Conservation (phyloP, 2,888 invertebrate species). For the Harmothoe impar region DNA sequence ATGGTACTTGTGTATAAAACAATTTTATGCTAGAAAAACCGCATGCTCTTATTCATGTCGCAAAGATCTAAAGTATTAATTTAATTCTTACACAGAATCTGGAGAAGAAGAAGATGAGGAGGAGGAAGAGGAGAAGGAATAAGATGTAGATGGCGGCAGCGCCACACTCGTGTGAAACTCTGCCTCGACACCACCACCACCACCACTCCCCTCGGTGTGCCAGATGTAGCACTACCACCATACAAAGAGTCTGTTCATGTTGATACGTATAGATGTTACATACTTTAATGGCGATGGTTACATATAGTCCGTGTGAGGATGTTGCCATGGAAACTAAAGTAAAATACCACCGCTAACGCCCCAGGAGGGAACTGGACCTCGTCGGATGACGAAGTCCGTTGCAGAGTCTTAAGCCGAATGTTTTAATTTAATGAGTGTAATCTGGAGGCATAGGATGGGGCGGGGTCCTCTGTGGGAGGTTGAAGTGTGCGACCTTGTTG, state of each 20-base stretch:
- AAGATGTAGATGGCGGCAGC: not conserved
- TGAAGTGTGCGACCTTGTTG: constrained; percentile 1
- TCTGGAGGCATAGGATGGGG: not conserved
- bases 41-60: no score
- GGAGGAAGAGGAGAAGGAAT: constrained; percentile 32
- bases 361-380: no score
- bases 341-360: not conserved
- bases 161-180: not conserved
- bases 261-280: not conserved
- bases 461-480: not conserved
- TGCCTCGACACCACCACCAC: not conserved
- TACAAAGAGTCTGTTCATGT: not conserved
- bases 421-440: not conserved
- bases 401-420: not conserved
- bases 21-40: no score
- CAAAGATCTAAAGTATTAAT: not conserved
- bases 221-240: not conserved
- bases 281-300: not conserved
- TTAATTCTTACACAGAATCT: constrained; percentile 3
- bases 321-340: constrained; percentile 21
- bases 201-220: not conserved
- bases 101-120: constrained; percentile 52
- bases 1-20: no score
- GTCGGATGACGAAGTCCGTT: not conserved
- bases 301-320: not conserved